Conservation (phyloP, 1,140 invertebrate genomes). For the Ceratoteleas bidentatus region DNA sequence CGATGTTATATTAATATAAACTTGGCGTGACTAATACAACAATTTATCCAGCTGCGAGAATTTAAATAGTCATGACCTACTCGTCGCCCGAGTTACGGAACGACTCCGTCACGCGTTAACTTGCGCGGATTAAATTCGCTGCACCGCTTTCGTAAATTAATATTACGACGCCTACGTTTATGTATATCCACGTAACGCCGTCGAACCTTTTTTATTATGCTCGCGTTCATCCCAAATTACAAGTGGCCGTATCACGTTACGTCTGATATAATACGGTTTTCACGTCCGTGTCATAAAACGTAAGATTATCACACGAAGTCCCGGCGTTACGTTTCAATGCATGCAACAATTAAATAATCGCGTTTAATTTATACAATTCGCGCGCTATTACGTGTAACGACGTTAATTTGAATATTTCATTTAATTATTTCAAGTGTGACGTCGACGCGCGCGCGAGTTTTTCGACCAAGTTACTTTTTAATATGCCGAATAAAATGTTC, state of each 20-base stretch:
- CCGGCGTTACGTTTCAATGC: constrained; percentile 50
- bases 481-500: constrained; percentile 43
- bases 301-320: constrained; percentile 45
- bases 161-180: constrained; percentile 73
- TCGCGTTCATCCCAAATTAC: constrained; percentile 51
- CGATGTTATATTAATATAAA: constrained; percentile 76
- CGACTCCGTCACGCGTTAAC: constrained; percentile 78
- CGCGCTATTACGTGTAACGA: constrained; percentile 43
- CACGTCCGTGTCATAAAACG: constrained; percentile 29
- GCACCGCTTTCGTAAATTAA: constrained; percentile 77
- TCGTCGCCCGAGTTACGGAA: constrained; percentile 72
- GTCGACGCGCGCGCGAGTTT: constrained; percentile 31
- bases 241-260: constrained; percentile 42
- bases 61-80: constrained; percentile 80
- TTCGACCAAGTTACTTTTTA: constrained; percentile 31
- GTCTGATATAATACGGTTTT: constrained; percentile 38
- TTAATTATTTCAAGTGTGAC: constrained; percentile 46
- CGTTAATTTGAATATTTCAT: constrained; percentile 61
- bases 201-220: constrained; percentile 49
- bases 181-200: constrained; percentile 56
- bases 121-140: constrained; percentile 77
- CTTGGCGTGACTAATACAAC: constrained; percentile 79
- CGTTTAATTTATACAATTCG: constrained; percentile 57
- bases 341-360: constrained; percentile 56
- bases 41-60: constrained; percentile 76